Percentiles rank a stretch among this genome's conserved stretches.
phyloP scores from a whole-genome alignment of 2,113 vertebrate genomes.

The Callopanchax toddi region DNA sequence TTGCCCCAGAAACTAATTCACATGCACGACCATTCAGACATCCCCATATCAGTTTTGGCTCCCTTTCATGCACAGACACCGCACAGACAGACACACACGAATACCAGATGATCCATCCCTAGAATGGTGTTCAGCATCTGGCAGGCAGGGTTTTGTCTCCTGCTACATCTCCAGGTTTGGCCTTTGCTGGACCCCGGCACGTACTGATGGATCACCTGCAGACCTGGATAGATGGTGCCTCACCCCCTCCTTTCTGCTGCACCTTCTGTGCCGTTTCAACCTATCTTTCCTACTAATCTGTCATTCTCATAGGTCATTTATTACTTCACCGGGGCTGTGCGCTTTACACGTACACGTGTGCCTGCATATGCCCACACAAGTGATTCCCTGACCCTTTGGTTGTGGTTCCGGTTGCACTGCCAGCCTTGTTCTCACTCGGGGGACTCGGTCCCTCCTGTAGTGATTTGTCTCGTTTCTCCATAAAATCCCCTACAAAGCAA shows the following conservation, averaged over 20 bases:
- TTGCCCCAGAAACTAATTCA: constrained; percentile 46
- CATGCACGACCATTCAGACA: constrained; percentile 39
- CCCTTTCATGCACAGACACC: constrained; percentile 9
- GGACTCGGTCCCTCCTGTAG: constrained; percentile 23
- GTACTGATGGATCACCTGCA: constrained; percentile 71
- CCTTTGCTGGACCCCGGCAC: constrained; percentile 58
- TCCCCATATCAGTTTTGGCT: constrained; percentile 34
- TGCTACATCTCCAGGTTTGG: constrained; percentile 54
- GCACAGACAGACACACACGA: constrained; percentile 20
- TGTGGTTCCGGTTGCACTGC: constrained; percentile 15
- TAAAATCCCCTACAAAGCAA: constrained; percentile 17
- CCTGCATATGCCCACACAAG: constrained; percentile 55
- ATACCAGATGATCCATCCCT: constrained; percentile 47
- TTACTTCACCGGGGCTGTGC: constrained; percentile 28
- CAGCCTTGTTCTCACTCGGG: constrained; percentile 12
- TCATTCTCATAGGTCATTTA: constrained; percentile 61
- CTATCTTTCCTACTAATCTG: constrained; percentile 54
- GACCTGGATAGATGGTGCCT: constrained; percentile 61
- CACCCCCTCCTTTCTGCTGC: constrained; percentile 6
- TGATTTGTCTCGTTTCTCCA: constrained; percentile 42
- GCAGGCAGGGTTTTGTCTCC: constrained; percentile 50
- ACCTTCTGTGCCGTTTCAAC: constrained; percentile 60
- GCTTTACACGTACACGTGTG: constrained; percentile 22
- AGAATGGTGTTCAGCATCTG: constrained; percentile 60
- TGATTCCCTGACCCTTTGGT: constrained; percentile 29